Conservation (phyloP, 2,888 invertebrate species). For the Embidobia sp. region DNA sequence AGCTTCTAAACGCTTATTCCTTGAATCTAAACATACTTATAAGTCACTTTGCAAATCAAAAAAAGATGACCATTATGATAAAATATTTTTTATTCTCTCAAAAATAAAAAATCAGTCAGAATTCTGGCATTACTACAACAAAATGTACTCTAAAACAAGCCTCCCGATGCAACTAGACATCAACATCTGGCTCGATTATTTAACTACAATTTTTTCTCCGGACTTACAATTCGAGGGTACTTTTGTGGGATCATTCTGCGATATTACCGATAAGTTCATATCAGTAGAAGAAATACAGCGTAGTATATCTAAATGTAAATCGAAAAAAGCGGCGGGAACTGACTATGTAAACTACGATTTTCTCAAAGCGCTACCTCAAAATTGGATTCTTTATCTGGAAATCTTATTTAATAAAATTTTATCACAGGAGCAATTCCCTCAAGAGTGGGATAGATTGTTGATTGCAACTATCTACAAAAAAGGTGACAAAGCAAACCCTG, state of each 20-base stretch:
- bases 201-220: background rate
- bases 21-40: no score
- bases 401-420: slow-evolving; percentile 1
- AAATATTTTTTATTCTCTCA: no score
- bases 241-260: no score
- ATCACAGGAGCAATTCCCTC: background rate
- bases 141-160: background rate
- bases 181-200: background rate
- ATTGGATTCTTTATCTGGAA: background rate
- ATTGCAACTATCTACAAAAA: background rate
- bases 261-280: no score
- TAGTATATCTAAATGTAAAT: background rate
- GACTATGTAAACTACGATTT: background rate
- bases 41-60: no score
- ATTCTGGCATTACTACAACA: background rate
- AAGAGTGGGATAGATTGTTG: background rate
- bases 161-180: background rate
- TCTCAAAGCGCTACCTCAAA: background rate
- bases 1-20: no score
- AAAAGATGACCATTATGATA: background rate
- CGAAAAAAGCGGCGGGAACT: background rate
- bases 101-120: background rate
- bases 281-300: background rate
- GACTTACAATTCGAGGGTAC: no score
- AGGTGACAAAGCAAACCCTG: background rate